phyloP scores from a whole-genome alignment of 2,113 vertebrate genomes.

The Carlito syrichta region DNA sequence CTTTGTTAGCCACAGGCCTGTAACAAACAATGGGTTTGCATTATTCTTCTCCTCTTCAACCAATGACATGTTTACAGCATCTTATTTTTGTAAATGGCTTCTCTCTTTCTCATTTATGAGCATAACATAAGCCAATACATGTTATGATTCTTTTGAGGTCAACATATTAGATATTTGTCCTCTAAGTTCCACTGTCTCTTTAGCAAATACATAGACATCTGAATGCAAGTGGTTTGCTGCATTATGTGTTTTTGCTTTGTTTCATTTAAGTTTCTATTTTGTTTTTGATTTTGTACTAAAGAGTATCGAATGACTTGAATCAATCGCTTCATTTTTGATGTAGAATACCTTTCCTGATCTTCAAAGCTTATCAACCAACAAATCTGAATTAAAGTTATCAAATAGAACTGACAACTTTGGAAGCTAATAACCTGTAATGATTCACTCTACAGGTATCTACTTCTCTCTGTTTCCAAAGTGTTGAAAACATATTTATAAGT shows the following conservation, averaged over 20 bases:
- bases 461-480: neutral
- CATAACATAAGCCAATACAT: neutral
- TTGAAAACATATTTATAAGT: neutral
- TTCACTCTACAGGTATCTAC: neutral
- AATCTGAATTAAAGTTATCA: neutral
- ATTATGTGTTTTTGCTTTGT: neutral
- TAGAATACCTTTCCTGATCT: neutral
- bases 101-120: slow-evolving; percentile 11
- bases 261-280: neutral
- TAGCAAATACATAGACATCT: neutral
- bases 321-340: neutral
- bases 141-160: neutral
- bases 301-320: neutral
- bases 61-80: neutral
- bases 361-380: neutral
- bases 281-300: neutral
- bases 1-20: neutral
- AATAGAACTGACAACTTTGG: neutral
- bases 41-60: neutral
- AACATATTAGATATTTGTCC: neutral
- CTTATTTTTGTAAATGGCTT: neutral
- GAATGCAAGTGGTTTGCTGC: neutral
- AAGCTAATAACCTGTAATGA: neutral
- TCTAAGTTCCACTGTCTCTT: neutral
- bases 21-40: neutral